Conservation (phyloP, 2,888 invertebrate genomes). For the Drosophila barbarae region DNA sequence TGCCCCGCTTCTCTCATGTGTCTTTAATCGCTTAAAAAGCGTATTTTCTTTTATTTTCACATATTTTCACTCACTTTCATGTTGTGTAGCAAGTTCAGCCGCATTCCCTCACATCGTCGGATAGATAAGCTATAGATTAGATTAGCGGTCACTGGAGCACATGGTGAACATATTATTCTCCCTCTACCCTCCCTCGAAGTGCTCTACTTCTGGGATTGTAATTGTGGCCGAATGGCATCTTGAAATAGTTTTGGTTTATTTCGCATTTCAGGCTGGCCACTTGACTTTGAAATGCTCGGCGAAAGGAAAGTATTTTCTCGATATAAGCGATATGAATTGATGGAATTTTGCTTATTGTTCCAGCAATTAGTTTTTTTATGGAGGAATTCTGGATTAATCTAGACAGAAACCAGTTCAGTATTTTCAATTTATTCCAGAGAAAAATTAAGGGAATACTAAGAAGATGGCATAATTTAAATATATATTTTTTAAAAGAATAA, state of each 20-base stretch:
- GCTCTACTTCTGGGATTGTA: conserved; percentile 8
- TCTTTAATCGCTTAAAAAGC: conserved; percentile 19
- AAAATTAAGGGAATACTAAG: background rate
- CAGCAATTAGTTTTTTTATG: conserved; percentile 1
- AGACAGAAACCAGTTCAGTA: background rate
- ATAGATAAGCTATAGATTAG: conserved; percentile 65
- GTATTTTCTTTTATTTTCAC: conserved; percentile 12
- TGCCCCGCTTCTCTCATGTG: background rate
- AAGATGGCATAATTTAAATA: no score
- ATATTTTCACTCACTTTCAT: conserved; percentile 29
- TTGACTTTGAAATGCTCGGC: conserved; percentile 25
- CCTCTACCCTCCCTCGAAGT: background rate
- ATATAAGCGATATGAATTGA: background rate
- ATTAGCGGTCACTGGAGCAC: conserved; percentile 47
- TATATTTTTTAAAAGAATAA: background rate
- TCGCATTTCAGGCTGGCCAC: conserved; percentile 19
- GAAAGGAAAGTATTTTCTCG: background rate
- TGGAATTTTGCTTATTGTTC: conserved; percentile 1
- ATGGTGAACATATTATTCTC: conserved; percentile 29
- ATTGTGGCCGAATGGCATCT: conserved; percentile 30
- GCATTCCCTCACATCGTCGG: conserved; percentile 54
- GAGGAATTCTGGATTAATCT: background rate
- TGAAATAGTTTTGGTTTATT: conserved; percentile 17
- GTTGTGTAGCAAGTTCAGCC: conserved; percentile 3
- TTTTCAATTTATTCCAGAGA: background rate